Conservation (phyloP, 2,888 invertebrate genomes). For the Ormyrus labotus region DNA sequence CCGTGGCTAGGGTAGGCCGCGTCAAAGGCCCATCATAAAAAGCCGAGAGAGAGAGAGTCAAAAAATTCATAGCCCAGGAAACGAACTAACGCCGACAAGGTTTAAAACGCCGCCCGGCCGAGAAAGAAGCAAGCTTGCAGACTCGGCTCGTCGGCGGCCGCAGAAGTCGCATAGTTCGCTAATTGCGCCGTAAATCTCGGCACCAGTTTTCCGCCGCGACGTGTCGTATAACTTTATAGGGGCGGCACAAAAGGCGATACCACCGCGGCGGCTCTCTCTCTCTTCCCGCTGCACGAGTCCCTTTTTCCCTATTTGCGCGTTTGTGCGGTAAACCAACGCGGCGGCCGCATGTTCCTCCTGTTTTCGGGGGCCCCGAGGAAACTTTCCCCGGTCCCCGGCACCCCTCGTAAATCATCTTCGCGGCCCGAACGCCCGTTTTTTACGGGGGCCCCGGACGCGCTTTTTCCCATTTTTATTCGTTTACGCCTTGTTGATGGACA, state of each 20-base stretch:
- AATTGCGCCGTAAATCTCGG: conserved; percentile 32
- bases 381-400: conserved; percentile 17
- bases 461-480: conserved; percentile 25
- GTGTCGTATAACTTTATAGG: conserved; percentile 50
- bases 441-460: not conserved
- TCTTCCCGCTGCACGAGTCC: not conserved
- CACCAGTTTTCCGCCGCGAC: not conserved
- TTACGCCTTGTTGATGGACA: conserved; percentile 29
- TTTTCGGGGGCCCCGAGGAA: conserved; percentile 23
- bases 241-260: conserved; percentile 27
- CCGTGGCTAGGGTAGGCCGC: too few species aligned
- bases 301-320: not conserved
- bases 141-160: not conserved
- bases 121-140: too few species aligned
- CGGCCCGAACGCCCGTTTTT: conserved; percentile 3
- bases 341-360: conserved; percentile 11
- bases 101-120: too few species aligned
- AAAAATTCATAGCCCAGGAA: too few species aligned
- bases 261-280: not conserved
- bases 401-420: conserved; percentile 43
- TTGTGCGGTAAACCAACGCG: conserved; percentile 32
- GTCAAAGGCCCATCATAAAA: too few species aligned
- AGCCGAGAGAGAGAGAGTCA: too few species aligned
- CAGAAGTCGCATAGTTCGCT: conserved; percentile 25
- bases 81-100: too few species aligned